Percentiles rank a stretch among this genome's conserved stretches.
phyloP scores from a whole-genome alignment of 2,113 vertebrate species.

The Riparia riparia region DNA sequence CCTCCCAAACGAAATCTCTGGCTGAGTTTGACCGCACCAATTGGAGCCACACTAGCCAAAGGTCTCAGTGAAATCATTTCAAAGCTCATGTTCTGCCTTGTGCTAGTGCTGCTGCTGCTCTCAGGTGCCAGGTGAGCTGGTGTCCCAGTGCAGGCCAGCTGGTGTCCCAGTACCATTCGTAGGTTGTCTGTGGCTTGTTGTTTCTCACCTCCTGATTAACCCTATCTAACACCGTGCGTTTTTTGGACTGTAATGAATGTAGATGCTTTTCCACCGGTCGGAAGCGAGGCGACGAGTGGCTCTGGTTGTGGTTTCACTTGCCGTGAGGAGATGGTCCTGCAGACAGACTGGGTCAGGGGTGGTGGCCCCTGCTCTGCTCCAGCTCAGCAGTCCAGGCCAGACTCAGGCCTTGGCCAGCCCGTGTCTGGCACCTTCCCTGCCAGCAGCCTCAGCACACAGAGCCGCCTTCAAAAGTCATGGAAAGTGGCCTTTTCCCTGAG shows the following conservation, averaged over 20 bases:
- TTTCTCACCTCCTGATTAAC: conserved; percentile 26
- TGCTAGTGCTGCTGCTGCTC: conserved; percentile 65
- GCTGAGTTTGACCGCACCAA: conserved; percentile 36
- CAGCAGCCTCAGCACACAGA: neutral
- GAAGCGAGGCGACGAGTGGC: conserved; percentile 6
- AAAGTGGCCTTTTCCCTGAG: neutral
- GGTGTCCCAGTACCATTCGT: neutral
- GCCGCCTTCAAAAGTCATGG: neutral
- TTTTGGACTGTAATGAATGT: conserved; percentile 57
- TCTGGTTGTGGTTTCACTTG: neutral
- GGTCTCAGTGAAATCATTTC: conserved; percentile 63
- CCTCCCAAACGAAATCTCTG: conserved; percentile 27
- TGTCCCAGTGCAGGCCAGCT: neutral
- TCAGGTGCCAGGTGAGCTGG: neutral
- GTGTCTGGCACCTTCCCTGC: neutral
- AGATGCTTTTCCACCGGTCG: conserved; percentile 25
- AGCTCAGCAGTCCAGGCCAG: neutral
- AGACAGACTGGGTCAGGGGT: neutral
- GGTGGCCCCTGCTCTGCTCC: neutral
- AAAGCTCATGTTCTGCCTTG: conserved; percentile 58
- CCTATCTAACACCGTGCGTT: neutral
- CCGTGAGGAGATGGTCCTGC: neutral
- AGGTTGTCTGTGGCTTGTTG: conserved; percentile 41
- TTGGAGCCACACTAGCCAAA: conserved; percentile 57
- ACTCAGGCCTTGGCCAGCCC: neutral